A percentile compares a stretch with the other conserved stretches of the same genome.
Conservation (phyloP, 2,113 vertebrate species). For the Pipa parva region DNA sequence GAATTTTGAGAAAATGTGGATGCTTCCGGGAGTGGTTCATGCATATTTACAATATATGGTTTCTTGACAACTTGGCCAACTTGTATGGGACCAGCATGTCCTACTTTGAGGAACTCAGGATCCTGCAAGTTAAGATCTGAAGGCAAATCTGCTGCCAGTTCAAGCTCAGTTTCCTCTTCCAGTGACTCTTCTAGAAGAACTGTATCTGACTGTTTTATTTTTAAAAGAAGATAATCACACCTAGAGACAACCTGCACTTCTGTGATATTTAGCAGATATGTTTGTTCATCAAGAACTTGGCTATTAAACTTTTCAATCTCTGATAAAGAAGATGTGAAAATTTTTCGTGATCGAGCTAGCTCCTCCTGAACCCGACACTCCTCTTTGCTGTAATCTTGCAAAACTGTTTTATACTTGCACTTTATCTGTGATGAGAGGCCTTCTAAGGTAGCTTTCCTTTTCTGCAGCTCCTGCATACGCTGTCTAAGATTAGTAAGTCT, state of each 20-base stretch:
- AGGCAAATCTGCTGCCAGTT: constrained; percentile 73
- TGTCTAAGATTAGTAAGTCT: constrained; percentile 75
- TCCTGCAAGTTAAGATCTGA: constrained; percentile 81
- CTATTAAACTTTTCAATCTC: constrained; percentile 87
- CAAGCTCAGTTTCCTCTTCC: constrained; percentile 79
- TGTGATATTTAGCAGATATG: constrained; percentile 85
- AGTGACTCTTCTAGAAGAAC: constrained; percentile 79
- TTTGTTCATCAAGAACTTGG: constrained; percentile 87
- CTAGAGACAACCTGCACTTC: constrained; percentile 92
- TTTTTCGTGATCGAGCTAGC: constrained; percentile 76
- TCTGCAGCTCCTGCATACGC: constrained; percentile 79
- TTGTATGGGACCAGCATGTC: constrained; percentile 74
- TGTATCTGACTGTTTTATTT: constrained; percentile 86
- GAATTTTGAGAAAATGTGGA: constrained; percentile 31
- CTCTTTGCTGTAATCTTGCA: constrained; percentile 84
- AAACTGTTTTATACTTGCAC: constrained; percentile 75
- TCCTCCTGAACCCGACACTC: constrained; percentile 87
- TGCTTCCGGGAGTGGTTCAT: constrained; percentile 61
- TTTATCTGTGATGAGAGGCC: constrained; percentile 77
- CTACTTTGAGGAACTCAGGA: constrained; percentile 77
- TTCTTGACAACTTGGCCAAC: constrained; percentile 82
- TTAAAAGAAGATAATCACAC: constrained; percentile 90
- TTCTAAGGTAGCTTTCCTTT: constrained; percentile 79
- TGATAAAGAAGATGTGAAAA: constrained; percentile 77
- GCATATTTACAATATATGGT: constrained; percentile 72